These are phyloP conservation scores for Colossoma macropomum DNA, from an alignment of 2,113 vertebrate genomes.

Conservation along the genomic window DNA sequence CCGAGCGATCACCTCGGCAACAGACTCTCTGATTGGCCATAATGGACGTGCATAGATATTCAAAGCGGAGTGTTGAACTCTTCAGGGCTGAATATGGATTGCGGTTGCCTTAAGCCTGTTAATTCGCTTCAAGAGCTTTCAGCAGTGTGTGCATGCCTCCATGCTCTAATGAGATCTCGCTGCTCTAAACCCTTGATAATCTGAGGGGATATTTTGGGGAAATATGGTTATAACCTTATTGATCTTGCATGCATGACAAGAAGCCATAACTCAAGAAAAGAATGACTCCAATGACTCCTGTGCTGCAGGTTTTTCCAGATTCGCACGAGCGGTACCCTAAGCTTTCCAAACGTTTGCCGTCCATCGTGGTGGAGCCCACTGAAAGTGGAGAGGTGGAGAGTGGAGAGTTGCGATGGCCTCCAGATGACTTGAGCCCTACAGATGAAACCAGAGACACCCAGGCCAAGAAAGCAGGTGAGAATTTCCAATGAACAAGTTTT, in stretches of 20 bases:
- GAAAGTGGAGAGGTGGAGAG: conserved; percentile 86
- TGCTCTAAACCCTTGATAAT: background rate
- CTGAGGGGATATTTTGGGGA: background rate
- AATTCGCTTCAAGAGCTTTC: conserved; percentile 24
- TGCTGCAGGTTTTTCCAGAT: conserved; percentile 78
- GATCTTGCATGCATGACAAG: background rate
- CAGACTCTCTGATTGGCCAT: conserved; percentile 6
- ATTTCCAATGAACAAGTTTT: background rate
- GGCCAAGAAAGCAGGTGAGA: conserved; percentile 46
- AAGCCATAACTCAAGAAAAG: conserved; percentile 1
- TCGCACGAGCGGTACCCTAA: conserved; percentile 81
- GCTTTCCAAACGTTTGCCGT: conserved; percentile 82
- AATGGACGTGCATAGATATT: background rate
- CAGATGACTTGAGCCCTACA: conserved; percentile 77
- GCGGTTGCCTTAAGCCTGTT: background rate
- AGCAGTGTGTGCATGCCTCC: background rate
- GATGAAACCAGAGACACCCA: conserved; percentile 67
- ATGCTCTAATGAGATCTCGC: conserved; percentile 18
- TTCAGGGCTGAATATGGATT: conserved; percentile 4
- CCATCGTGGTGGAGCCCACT: conserved; percentile 83
- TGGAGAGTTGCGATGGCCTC: conserved; percentile 85
- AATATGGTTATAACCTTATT: background rate
- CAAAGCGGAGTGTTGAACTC: background rate
- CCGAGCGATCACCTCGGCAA: background rate
- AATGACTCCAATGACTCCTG: background rate